Evolutionary conservation across 2,888 invertebrate species (phyloP).

Genomic region (Sarcophaga variegata): DNA sequence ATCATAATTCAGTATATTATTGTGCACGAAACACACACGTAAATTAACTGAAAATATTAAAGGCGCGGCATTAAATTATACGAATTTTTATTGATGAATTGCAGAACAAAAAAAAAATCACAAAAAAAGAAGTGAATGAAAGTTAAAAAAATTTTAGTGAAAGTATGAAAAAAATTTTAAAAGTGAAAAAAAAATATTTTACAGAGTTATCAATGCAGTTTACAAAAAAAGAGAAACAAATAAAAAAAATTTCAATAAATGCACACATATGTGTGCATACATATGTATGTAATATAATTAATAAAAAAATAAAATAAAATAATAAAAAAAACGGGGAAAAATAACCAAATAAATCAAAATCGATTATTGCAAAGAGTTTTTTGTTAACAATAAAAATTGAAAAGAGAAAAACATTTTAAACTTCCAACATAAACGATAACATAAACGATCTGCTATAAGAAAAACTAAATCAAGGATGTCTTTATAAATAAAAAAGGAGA

Average conservation of each 20-base stretch:
- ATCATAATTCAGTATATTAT: constrained; percentile 63
- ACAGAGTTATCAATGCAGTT: constrained; percentile 34
- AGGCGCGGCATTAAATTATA: constrained; percentile 48
- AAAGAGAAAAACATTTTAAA: too few relatives aligned
- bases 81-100: neutral
- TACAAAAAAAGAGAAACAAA: constrained; percentile 24
- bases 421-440: neutral
- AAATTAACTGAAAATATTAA: constrained; percentile 62
- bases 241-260: too few relatives aligned
- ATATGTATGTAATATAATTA: neutral
- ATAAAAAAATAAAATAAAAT: neutral
- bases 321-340: constrained; percentile 8
- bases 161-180: too few relatives aligned
- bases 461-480: neutral
- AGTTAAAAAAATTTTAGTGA: neutral
- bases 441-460: too few relatives aligned
- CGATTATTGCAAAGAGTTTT: neutral
- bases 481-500: neutral
- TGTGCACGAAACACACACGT: constrained; percentile 58
- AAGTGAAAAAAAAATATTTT: neutral
- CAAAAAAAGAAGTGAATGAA: neutral
- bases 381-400: too few relatives aligned
- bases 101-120: neutral
- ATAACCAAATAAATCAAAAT: constrained; percentile 31
- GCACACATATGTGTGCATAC: neutral